Percentiles rank a stretch among this genome's conserved stretches.
phyloP scores from a whole-genome alignment of 2,797 vertebrate genomes.

The Bufotes viridis region DNA sequence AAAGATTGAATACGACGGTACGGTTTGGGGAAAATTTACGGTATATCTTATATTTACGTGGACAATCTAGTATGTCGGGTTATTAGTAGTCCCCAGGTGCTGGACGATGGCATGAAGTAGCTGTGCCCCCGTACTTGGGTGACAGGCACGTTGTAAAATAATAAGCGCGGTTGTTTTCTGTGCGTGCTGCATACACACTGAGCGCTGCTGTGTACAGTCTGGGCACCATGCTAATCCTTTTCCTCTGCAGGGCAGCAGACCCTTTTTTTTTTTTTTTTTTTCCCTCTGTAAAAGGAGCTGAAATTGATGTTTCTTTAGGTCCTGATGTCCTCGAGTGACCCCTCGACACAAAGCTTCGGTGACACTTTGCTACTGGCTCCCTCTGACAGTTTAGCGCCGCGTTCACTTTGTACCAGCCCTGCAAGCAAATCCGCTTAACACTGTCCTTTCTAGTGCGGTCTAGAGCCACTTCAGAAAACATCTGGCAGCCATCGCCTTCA shows the following conservation, averaged over 20 bases:
- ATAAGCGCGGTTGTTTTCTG: not conserved
- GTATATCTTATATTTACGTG: too few species aligned
- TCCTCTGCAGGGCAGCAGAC: not conserved
- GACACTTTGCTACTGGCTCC: slow-evolving; percentile 31
- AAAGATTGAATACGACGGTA: too few species aligned
- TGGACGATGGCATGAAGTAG: too few species aligned
- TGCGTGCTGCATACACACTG: not conserved
- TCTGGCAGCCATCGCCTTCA: slow-evolving; percentile 48
- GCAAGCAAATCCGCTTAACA: slow-evolving; percentile 36
- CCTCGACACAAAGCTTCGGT: slow-evolving; percentile 22
- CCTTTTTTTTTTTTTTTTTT: not conserved
- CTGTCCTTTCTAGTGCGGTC: slow-evolving; percentile 22
- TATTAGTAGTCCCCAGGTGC: too few species aligned
- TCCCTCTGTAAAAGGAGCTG: too few species aligned
- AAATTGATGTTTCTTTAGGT: not conserved
- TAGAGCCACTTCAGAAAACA: slow-evolving; percentile 52
- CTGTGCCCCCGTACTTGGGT: too few species aligned
- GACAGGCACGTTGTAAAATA: not conserved
- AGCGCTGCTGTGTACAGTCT: not conserved
- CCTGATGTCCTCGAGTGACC: slow-evolving; percentile 26
- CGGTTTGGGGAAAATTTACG: too few species aligned
- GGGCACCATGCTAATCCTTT: not conserved
- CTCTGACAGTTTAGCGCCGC: slow-evolving; percentile 2
- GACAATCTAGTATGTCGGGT: not conserved
- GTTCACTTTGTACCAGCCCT: slow-evolving; percentile 11